These are phyloP conservation scores for Lates japonicus DNA, from an alignment of 2,797 vertebrate genomes.

Conservation along the genomic window DNA sequence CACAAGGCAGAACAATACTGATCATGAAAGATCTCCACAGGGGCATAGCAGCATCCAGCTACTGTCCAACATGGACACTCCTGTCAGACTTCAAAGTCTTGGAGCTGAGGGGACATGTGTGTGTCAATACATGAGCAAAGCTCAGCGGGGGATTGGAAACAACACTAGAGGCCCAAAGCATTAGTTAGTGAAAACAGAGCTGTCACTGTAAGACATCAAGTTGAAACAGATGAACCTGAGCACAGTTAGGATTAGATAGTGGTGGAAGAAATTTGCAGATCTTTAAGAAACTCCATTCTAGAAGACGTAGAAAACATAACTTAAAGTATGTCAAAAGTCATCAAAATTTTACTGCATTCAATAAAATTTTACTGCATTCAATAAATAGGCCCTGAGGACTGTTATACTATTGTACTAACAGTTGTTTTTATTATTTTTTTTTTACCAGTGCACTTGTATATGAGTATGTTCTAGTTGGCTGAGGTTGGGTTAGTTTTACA, in stretches of 20 bases:
- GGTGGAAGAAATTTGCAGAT: constrained; percentile 14
- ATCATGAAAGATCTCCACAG: constrained; percentile 41
- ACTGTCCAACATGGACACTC: constrained; percentile 41
- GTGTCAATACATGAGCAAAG: constrained; percentile 51
- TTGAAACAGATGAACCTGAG: constrained; percentile 37
- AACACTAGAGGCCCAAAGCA: constrained; percentile 49
- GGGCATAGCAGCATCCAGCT: constrained; percentile 40
- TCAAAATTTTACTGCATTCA: too few species aligned
- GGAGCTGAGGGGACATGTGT: constrained; percentile 54
- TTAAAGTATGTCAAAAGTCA: too few species aligned
- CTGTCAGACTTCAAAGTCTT: constrained; percentile 61
- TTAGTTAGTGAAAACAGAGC: constrained; percentile 46
- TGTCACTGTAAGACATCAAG: constrained; percentile 45
- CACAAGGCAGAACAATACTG: constrained; percentile 34
- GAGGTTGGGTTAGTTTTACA: too few species aligned
- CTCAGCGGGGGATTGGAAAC: constrained; percentile 52
- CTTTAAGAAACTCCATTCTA: constrained; percentile 1
- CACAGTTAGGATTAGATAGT: constrained; percentile 27
- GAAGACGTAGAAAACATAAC: not conserved
- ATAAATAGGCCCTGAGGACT: too few species aligned
- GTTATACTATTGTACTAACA: too few species aligned
- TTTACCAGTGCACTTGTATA: too few species aligned
- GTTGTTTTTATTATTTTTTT: too few species aligned
- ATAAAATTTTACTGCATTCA: too few species aligned
- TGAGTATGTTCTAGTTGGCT: too few species aligned